Conservation (phyloP, 2,888 invertebrate genomes). For the Drosophila nr. medialis region DNA sequence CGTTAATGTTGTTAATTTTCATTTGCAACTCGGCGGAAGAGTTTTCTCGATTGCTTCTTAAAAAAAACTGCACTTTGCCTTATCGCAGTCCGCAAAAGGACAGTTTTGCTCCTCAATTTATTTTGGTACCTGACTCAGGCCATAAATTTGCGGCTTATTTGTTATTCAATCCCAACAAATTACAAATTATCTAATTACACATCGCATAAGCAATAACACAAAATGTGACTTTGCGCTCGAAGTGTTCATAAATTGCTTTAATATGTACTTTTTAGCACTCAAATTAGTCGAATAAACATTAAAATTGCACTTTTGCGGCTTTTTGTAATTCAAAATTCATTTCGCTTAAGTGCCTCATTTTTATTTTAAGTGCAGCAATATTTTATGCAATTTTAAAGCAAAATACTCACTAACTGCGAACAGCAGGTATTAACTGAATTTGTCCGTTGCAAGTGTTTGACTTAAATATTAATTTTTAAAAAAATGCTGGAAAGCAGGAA, state of each 20-base stretch:
- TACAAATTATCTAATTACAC: constrained; percentile 58
- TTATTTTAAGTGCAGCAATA: constrained; percentile 13
- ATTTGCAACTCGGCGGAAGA: constrained; percentile 14
- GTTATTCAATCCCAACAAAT: constrained; percentile 40
- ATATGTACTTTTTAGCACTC: constrained; percentile 41
- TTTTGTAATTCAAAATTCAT: constrained; percentile 24
- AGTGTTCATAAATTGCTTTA: constrained; percentile 49
- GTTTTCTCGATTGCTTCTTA: constrained; percentile 57
- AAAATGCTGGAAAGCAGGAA: not conserved
- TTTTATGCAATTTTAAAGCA: not conserved
- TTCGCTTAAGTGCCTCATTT: constrained; percentile 35
- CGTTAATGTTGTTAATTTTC: not conserved
- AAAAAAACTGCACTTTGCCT: constrained; percentile 52
- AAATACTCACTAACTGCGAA: not conserved
- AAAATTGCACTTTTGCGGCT: constrained; percentile 19
- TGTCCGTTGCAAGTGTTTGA: not conserved
- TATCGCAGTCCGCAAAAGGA: constrained; percentile 62
- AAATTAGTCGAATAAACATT: constrained; percentile 17
- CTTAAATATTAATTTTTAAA: not conserved
- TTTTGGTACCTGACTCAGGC: constrained; percentile 45
- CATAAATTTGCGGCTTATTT: constrained; percentile 52
- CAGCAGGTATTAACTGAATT: not conserved
- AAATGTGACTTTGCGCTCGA: constrained; percentile 20
- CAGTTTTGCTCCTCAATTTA: constrained; percentile 30
- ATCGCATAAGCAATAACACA: constrained; percentile 30